These are phyloP conservation scores for Nyctibius grandis DNA, from an alignment of 2,797 vertebrate genomes.

Conservation along the genomic window DNA sequence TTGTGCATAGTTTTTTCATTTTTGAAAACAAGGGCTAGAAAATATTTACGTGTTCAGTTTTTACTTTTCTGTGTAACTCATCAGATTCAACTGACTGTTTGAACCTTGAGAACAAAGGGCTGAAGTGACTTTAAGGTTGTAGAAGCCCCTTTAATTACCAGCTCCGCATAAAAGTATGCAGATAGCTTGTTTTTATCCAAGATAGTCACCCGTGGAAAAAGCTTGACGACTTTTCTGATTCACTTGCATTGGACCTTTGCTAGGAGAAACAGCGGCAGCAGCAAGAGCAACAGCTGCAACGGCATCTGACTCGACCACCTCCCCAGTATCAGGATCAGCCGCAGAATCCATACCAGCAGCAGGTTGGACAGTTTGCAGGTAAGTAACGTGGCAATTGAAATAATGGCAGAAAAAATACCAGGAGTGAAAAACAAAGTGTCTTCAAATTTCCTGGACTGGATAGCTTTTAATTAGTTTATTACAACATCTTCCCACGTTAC, in stretches of 20 bases:
- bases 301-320: slow-evolving; percentile 91
- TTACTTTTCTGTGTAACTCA: neutral
- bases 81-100: neutral
- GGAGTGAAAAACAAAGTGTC: neutral
- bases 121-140: neutral
- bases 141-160: neutral
- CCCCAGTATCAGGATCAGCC: slow-evolving; percentile 96
- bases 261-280: slow-evolving; percentile 91
- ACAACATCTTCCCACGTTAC: neutral
- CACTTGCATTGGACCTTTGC: neutral
- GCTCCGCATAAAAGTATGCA: neutral
- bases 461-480: slow-evolving; percentile 10
- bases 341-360: slow-evolving; percentile 87
- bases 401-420: neutral
- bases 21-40: neutral
- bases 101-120: neutral
- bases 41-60: neutral
- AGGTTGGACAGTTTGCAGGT: slow-evolving; percentile 89
- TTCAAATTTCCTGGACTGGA: neutral
- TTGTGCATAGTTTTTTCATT: neutral
- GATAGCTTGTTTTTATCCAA: neutral
- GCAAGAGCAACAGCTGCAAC: slow-evolving; percentile 91
- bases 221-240: neutral
- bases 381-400: neutral
- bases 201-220: neutral